phyloP scores from a whole-genome alignment of 2,888 invertebrate species.

The Cephus runcator region DNA sequence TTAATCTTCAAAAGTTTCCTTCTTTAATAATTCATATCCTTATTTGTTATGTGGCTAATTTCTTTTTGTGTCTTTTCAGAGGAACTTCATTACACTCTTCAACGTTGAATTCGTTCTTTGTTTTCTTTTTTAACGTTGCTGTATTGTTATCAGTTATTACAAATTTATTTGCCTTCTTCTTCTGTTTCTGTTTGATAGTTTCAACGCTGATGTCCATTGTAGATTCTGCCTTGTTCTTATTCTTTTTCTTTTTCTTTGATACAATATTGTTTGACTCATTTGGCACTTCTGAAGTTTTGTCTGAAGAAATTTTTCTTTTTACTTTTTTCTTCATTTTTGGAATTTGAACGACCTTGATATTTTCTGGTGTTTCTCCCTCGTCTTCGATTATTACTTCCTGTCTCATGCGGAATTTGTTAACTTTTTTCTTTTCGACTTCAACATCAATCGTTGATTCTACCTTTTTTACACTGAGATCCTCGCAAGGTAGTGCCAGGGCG shows the following conservation, averaged over 20 bases:
- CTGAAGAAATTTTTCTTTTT: background rate
- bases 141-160: background rate
- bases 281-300: background rate
- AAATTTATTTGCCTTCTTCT: constrained; percentile 26
- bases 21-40: background rate
- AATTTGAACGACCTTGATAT: background rate
- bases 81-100: constrained; percentile 11
- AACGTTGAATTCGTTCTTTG: constrained; percentile 18
- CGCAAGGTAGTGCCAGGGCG: constrained; percentile 65
- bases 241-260: constrained; percentile 28
- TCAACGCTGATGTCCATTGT: background rate
- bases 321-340: background rate
- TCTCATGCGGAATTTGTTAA: constrained; percentile 34
- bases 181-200: constrained; percentile 22
- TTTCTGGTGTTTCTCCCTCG: constrained; percentile 21
- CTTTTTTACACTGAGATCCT: constrained; percentile 14
- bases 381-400: constrained; percentile 50
- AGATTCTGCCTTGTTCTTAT: constrained; percentile 33
- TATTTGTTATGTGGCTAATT: background rate
- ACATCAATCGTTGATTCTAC: constrained; percentile 24
- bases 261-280: background rate
- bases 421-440: constrained; percentile 15
- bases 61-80: constrained; percentile 17
- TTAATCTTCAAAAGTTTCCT: constrained; percentile 22
- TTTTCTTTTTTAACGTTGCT: background rate